Conservation (phyloP, 2,797 vertebrate genomes). For the Macropodus opercularis region DNA sequence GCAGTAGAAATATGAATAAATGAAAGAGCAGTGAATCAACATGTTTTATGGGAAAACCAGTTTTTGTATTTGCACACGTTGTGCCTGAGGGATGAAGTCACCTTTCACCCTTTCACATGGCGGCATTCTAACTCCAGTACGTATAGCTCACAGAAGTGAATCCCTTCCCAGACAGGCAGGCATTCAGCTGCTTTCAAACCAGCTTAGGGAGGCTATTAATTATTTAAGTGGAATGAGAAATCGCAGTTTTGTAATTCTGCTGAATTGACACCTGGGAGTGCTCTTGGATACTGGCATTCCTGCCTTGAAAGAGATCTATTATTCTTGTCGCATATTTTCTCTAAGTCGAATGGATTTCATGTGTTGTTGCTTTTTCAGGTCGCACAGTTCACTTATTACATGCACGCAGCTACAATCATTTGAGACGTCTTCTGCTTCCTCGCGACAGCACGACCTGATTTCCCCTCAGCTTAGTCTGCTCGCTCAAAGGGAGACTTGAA, state of each 20-base stretch:
- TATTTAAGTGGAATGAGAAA: slow-evolving; percentile 44
- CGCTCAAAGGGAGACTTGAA: slow-evolving; percentile 35
- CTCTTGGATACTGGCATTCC: slow-evolving; percentile 25
- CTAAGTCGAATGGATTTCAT: slow-evolving; percentile 25
- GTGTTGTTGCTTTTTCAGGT: slow-evolving; percentile 33
- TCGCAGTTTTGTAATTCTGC: slow-evolving; percentile 28
- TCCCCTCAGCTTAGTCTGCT: slow-evolving; percentile 50
- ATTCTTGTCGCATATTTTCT: slow-evolving; percentile 17
- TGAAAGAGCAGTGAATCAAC: background rate
- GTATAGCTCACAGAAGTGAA: slow-evolving; percentile 43
- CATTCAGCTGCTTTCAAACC: slow-evolving; percentile 44
- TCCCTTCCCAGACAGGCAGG: slow-evolving; percentile 14
- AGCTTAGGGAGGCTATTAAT: slow-evolving; percentile 47
- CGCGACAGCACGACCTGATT: slow-evolving; percentile 47
- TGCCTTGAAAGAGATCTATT: slow-evolving; percentile 31
- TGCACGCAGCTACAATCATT: slow-evolving; percentile 13
- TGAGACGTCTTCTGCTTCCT: slow-evolving; percentile 37
- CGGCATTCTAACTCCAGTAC: slow-evolving; percentile 36
- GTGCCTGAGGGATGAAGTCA: slow-evolving; percentile 45
- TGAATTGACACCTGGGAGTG: slow-evolving; percentile 4
- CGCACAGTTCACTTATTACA: slow-evolving; percentile 38
- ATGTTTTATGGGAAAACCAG: slow-evolving; percentile 12
- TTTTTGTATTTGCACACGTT: slow-evolving; percentile 32
- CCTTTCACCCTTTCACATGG: slow-evolving; percentile 49
- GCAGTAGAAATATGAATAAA: slow-evolving; percentile 8